Conservation (phyloP, 2,888 invertebrate genomes). For the Phasia obesa region DNA sequence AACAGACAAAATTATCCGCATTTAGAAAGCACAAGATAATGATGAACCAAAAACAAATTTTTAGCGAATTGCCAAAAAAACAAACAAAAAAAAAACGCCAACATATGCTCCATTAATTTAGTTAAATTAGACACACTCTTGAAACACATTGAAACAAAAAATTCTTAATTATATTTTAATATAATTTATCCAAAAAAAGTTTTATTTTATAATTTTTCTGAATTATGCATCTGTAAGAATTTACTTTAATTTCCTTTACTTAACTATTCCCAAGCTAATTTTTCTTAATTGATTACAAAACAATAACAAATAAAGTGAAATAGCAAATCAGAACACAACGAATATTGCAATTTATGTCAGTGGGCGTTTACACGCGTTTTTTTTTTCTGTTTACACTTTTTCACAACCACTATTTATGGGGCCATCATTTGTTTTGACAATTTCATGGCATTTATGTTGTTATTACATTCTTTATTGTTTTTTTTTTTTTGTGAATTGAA, state of each 20-base stretch:
- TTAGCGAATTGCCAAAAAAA: background rate
- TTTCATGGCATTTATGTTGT: slow-evolving; percentile 18
- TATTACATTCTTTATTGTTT: slow-evolving; percentile 1
- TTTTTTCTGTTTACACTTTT: slow-evolving; percentile 9
- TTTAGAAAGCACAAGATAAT: slow-evolving; percentile 44
- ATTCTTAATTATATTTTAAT: background rate
- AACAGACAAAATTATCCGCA: slow-evolving; percentile 9
- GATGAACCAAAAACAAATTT: slow-evolving; percentile 23
- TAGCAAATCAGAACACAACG: slow-evolving; percentile 16
- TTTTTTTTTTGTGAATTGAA: slow-evolving; percentile 20
- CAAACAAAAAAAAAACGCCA: too few relatives aligned
- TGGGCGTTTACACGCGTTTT: slow-evolving; percentile 53
- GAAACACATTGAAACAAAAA: background rate
- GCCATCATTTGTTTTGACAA: slow-evolving; percentile 50
- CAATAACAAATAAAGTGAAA: slow-evolving; percentile 34
- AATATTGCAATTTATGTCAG: slow-evolving; percentile 54
- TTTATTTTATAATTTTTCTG: too few relatives aligned
- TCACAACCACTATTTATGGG: slow-evolving; percentile 19
- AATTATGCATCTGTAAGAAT: too few relatives aligned
- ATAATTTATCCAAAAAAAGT: too few relatives aligned
- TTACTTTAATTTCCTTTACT: background rate
- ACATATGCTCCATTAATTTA: slow-evolving; percentile 19
- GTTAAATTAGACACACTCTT: slow-evolving; percentile 7
- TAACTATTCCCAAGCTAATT: background rate
- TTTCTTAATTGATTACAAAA: slow-evolving; percentile 35